These are phyloP conservation scores for Pampus argenteus DNA, from an alignment of 2,797 vertebrate species.

Conservation along the genomic window DNA sequence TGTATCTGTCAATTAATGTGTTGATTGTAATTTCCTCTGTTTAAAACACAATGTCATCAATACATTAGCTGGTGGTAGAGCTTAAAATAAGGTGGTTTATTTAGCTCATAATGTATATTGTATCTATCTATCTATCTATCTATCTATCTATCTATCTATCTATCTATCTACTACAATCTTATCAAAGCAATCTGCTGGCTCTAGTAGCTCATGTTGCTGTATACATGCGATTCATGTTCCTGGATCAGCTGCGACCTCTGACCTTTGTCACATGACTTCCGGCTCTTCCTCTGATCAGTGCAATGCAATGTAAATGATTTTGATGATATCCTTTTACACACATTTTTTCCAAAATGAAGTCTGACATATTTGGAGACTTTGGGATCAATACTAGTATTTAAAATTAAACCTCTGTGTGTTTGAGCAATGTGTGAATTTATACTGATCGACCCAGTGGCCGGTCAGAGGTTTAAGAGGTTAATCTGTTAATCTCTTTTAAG, in stretches of 20 bases:
- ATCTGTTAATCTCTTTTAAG: neutral
- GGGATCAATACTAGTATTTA: neutral
- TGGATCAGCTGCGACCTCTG: conserved; percentile 13
- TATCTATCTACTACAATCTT: too few species aligned
- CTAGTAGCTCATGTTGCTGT: neutral
- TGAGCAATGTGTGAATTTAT: neutral
- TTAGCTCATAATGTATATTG: neutral
- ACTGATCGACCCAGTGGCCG: neutral
- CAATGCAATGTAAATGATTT: neutral
- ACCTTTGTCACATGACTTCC: conserved; percentile 12
- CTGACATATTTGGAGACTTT: neutral
- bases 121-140: too few species aligned
- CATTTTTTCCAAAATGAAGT: neutral
- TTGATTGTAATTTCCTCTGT: too few species aligned
- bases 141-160: too few species aligned
- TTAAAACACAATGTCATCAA: too few species aligned
- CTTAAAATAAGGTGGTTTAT: neutral
- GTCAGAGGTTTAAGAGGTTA: neutral
- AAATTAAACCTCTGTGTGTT: neutral
- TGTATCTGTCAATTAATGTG: neutral
- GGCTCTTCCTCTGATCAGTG: conserved; percentile 1
- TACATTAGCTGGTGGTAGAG: neutral
- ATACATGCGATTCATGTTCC: neutral
- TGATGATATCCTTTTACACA: neutral
- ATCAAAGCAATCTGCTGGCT: neutral